phyloP scores from a whole-genome alignment of 2,113 vertebrate genomes.

The Lasiurus borealis region DNA sequence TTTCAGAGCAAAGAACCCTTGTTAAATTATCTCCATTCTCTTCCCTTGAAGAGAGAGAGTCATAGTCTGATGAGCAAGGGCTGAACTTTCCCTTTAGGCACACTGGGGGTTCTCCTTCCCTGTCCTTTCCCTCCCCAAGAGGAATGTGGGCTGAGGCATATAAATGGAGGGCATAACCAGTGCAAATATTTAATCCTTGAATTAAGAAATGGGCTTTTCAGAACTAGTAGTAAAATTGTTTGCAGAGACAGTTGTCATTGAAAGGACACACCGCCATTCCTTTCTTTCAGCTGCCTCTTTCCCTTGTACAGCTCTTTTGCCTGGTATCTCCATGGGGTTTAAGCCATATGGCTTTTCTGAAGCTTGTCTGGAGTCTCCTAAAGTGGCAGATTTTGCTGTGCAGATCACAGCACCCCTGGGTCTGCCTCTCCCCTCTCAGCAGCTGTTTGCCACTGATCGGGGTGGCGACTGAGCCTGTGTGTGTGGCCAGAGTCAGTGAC shows the following conservation, averaged over 20 bases:
- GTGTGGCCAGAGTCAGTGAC: constrained; percentile 73
- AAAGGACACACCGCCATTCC: neutral
- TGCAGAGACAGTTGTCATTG: constrained; percentile 64
- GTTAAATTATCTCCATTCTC: constrained; percentile 68
- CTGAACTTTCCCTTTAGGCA: constrained; percentile 71
- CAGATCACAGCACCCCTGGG: constrained; percentile 27
- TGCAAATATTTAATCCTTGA: constrained; percentile 70
- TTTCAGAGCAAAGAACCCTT: constrained; percentile 83
- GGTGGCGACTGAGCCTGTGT: constrained; percentile 83
- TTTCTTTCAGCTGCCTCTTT: constrained; percentile 23
- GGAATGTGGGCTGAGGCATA: neutral
- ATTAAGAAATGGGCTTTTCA: constrained; percentile 62
- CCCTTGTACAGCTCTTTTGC: constrained; percentile 52
- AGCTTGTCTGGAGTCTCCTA: constrained; percentile 81
- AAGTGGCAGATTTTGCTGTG: constrained; percentile 82
- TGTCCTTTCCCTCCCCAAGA: constrained; percentile 63
- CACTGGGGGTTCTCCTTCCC: constrained; percentile 60
- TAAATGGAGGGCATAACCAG: constrained; percentile 60
- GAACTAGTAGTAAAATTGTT: constrained; percentile 76
- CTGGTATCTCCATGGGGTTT: constrained; percentile 56
- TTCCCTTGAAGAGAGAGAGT: constrained; percentile 76
- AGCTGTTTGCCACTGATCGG: constrained; percentile 76
- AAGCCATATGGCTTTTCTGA: constrained; percentile 63
- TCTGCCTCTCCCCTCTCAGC: constrained; percentile 75
- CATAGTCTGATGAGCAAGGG: constrained; percentile 76